Evolutionary conservation across 1,140 invertebrate species (phyloP).

Genomic region (Plutomurus gul): DNA sequence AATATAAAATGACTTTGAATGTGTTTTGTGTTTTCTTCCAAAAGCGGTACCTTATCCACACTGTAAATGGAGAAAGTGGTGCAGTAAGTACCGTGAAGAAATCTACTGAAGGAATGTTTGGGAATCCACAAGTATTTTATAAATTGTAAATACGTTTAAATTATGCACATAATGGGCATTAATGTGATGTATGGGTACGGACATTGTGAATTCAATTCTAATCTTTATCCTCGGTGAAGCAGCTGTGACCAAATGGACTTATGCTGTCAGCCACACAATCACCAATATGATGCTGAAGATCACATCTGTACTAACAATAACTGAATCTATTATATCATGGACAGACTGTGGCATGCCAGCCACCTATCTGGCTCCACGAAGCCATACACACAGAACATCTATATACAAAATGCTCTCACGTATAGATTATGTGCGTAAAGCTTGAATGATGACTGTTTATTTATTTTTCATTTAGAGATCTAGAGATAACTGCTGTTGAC

Average conservation of each 20-base stretch:
- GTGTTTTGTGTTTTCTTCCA: no score
- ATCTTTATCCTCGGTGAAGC: neutral
- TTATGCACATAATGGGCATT: neutral
- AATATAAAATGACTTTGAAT: no score
- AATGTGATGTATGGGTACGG: neutral
- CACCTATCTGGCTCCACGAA: no score
- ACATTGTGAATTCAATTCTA: neutral
- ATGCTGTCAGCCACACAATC: neutral
- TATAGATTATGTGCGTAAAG: no score
- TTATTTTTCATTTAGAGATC: no score
- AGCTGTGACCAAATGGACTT: conserved; percentile 6
- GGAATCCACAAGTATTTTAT: neutral
- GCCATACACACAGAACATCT: no score
- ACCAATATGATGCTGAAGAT: neutral
- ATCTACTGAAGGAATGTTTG: neutral
- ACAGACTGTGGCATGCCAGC: no score
- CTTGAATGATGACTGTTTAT: no score
- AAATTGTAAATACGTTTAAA: neutral
- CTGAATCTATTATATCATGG: neutral
- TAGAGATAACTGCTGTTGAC: no score
- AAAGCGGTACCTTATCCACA: no score
- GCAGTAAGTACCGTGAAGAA: neutral
- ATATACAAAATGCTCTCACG: neutral
- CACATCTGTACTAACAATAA: neutral
- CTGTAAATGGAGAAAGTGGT: neutral